Evolutionary conservation across 2,797 vertebrate species (phyloP).

Genomic region (Onychomys torridus): DNA sequence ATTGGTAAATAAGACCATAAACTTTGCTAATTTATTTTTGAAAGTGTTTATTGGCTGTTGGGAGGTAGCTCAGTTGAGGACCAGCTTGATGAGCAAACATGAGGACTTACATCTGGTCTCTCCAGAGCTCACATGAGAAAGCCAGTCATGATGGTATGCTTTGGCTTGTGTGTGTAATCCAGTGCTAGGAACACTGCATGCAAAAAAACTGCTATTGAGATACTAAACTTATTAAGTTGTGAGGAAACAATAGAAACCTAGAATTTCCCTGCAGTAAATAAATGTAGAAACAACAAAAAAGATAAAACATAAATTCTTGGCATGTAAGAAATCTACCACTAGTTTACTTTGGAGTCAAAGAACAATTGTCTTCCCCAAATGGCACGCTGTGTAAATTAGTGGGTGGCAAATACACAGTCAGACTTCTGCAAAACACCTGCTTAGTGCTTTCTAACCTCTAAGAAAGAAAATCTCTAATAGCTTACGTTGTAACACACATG

Average conservation of each 20-base stretch:
- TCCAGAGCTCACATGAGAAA: background rate
- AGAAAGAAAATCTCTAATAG: constrained; percentile 7
- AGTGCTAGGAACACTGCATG: background rate
- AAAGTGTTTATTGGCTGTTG: background rate
- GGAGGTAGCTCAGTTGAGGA: background rate
- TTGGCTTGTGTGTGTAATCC: background rate
- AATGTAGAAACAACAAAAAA: constrained; percentile 25
- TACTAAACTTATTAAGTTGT: background rate
- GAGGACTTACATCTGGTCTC: background rate
- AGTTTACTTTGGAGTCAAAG: constrained; percentile 13
- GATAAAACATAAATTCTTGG: background rate
- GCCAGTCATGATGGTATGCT: background rate
- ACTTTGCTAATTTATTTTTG: constrained; percentile 45
- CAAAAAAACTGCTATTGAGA: background rate
- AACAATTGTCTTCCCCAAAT: background rate
- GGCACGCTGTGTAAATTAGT: background rate
- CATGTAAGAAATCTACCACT: background rate
- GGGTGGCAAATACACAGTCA: background rate
- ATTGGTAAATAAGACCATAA: background rate
- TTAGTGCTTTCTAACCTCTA: background rate
- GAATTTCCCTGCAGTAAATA: background rate
- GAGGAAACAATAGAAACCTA: background rate
- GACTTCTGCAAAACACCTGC: background rate
- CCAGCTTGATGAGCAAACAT: background rate
- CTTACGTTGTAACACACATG: constrained; percentile 2